phyloP scores from a whole-genome alignment of 1,140 invertebrate species.

The Drosophila punjabiensis region DNA sequence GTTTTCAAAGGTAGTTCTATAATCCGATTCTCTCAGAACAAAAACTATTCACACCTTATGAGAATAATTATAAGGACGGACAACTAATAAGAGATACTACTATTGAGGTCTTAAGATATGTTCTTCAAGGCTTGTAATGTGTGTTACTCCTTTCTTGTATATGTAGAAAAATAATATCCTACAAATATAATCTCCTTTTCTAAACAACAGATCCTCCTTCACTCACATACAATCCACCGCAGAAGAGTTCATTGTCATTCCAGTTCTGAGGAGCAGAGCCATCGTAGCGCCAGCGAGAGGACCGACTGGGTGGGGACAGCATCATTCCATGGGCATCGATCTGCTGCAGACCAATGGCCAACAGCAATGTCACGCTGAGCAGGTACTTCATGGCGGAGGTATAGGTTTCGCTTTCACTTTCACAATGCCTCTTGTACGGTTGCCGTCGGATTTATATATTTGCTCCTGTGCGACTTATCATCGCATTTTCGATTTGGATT shows the following conservation, averaged over 20 bases:
- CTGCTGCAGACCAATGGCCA: conserved; percentile 66
- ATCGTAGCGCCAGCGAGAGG: conserved; percentile 89
- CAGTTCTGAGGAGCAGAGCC: conserved; percentile 87
- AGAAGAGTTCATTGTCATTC: conserved; percentile 89
- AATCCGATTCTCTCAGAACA: neutral
- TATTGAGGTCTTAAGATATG: too few species aligned
- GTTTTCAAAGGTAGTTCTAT: too few species aligned
- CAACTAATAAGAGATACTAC: too few species aligned
- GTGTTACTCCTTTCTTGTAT: neutral
- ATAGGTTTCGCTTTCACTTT: conserved; percentile 66
- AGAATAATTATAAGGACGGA: too few species aligned
- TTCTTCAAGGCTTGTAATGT: too few species aligned
- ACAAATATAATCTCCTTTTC: neutral
- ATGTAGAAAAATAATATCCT: neutral
- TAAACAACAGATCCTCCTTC: neutral
- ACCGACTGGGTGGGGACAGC: conserved; percentile 89
- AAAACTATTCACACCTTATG: neutral
- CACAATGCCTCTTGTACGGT: conserved; percentile 44
- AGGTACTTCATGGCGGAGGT: conserved; percentile 61
- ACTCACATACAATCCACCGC: conserved; percentile 88
- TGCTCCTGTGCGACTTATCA: conserved; percentile 51
- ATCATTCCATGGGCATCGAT: conserved; percentile 88
- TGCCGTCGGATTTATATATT: conserved; percentile 53
- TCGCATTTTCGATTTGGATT: conserved; percentile 7
- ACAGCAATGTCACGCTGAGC: conserved; percentile 58